Percentiles rank a stretch among this genome's conserved stretches.
phyloP scores from a whole-genome alignment of 1,140 invertebrate species.

The Sminthurinus signatus region DNA sequence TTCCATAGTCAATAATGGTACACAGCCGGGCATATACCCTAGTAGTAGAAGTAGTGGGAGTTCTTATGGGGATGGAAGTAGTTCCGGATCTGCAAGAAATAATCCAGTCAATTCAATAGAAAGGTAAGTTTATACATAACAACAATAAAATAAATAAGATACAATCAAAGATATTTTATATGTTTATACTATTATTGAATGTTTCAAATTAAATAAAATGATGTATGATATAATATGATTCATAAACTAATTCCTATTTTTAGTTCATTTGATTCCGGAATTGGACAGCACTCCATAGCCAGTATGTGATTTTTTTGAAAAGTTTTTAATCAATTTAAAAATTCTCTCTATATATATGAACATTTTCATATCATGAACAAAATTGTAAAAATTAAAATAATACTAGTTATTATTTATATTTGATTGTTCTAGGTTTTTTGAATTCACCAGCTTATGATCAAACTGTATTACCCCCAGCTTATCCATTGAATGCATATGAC shows the following conservation, averaged over 20 bases:
- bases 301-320: constrained; percentile 34
- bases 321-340: neutral
- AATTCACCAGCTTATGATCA: constrained; percentile 41
- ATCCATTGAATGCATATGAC: constrained; percentile 36
- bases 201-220: too few relatives aligned
- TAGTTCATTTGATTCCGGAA: constrained; percentile 40
- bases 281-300: constrained; percentile 39
- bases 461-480: constrained; percentile 30
- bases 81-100: constrained; percentile 30
- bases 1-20: constrained; percentile 26
- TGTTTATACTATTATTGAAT: too few relatives aligned
- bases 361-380: too few relatives aligned
- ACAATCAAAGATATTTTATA: too few relatives aligned
- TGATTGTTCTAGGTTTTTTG: constrained; percentile 33
- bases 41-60: constrained; percentile 39
- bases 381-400: too few relatives aligned
- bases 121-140: too few relatives aligned
- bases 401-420: constrained; percentile 14
- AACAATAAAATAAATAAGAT: too few relatives aligned
- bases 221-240: too few relatives aligned
- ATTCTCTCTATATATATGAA: too few relatives aligned
- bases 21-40: constrained; percentile 30
- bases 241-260: too few relatives aligned
- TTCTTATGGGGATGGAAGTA: constrained; percentile 37
- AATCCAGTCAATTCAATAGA: constrained; percentile 36